Evolutionary conservation across 2,797 vertebrate species (phyloP).

Genomic region (Semotilus atromaculatus): DNA sequence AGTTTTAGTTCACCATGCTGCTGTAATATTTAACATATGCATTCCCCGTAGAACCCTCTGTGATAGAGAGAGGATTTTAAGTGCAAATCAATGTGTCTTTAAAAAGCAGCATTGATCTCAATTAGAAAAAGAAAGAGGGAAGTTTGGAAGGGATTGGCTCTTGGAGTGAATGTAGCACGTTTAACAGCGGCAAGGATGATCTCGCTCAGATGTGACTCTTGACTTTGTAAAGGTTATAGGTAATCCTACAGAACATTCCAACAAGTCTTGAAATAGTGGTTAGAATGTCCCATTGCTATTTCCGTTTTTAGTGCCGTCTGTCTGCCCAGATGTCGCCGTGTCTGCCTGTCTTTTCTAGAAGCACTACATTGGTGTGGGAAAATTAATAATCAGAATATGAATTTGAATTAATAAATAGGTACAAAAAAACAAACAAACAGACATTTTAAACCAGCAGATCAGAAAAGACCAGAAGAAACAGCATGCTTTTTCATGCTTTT

Average conservation of each 20-base stretch:
- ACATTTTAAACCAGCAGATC: neutral
- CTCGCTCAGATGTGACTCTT: conserved; percentile 22
- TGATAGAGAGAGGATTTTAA: conserved; percentile 85
- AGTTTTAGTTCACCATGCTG: conserved; percentile 43
- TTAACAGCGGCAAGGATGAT: conserved; percentile 7
- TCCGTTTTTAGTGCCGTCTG: conserved; percentile 45
- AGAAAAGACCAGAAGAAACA: neutral
- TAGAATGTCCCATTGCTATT: conserved; percentile 45
- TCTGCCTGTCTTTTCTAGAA: conserved; percentile 30
- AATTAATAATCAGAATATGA: neutral
- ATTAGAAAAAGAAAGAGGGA: conserved; percentile 75
- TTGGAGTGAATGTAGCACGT: neutral
- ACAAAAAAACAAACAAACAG: neutral
- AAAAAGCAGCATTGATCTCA: conserved; percentile 91
- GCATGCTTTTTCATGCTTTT: neutral
- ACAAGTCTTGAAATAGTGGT: conserved; percentile 44
- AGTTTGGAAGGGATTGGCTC: conserved; percentile 84
- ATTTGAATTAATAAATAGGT: neutral
- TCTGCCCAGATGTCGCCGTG: conserved; percentile 26
- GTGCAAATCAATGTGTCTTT: conserved; percentile 93
- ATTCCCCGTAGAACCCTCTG: conserved; percentile 79
- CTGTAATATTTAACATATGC: conserved; percentile 78
- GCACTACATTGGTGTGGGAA: neutral
- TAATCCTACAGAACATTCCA: conserved; percentile 50
- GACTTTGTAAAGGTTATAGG: conserved; percentile 34